A percentile compares a stretch with the other conserved stretches of the same genome.
Conservation (phyloP, 2,113 vertebrate species). For the Pterocles orientalis region DNA sequence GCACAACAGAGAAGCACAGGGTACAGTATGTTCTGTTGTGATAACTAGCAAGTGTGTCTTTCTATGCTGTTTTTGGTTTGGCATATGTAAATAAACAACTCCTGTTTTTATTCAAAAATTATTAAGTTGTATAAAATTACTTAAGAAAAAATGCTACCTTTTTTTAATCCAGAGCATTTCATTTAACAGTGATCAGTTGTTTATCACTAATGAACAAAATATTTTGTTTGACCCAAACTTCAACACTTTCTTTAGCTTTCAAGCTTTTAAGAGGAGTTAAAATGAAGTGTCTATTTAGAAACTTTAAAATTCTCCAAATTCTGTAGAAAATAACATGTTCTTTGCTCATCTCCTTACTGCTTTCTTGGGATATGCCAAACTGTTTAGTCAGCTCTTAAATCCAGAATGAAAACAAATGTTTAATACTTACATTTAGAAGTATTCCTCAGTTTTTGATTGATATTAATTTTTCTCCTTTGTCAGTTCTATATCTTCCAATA, state of each 20-base stretch:
- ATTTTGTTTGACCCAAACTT: neutral
- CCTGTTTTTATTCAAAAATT: neutral
- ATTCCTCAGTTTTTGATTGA: neutral
- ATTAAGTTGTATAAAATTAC: neutral
- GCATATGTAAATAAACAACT: neutral
- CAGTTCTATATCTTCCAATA: neutral
- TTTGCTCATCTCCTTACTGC: neutral
- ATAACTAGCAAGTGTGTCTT: neutral
- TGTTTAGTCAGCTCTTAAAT: neutral
- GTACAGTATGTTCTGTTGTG: neutral
- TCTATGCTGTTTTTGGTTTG: neutral
- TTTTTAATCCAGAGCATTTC: neutral
- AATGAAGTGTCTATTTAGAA: neutral
- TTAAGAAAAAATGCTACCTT: neutral
- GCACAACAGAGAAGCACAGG: neutral
- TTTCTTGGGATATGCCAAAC: neutral
- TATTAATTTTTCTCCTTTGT: neutral
- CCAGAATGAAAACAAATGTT: neutral
- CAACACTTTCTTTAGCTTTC: neutral
- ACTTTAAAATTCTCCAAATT: neutral
- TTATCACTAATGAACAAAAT: neutral
- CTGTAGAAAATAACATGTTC: rapidly evolving
- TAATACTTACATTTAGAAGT: neutral
- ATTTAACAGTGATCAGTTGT: neutral
- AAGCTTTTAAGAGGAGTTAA: neutral